phyloP scores from a whole-genome alignment of 2,113 vertebrate genomes.

The Psephotus haematonotus region DNA sequence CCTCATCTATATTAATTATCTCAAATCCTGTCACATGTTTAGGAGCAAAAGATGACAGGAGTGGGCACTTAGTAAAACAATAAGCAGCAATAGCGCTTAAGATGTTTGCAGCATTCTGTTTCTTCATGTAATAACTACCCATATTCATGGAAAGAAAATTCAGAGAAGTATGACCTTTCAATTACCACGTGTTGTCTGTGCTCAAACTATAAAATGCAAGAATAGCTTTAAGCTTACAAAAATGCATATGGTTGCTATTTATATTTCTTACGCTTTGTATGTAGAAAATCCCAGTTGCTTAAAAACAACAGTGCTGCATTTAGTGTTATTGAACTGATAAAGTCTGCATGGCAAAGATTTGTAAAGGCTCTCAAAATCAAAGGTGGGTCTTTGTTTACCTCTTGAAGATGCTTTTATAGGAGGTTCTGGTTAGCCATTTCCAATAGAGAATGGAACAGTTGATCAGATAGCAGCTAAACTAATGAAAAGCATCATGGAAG shows the following conservation, averaged over 20 bases:
- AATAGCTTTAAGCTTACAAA: not conserved
- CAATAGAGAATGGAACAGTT: conserved; percentile 74
- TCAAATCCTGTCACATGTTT: not conserved
- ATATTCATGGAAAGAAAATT: not conserved
- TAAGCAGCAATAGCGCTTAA: not conserved
- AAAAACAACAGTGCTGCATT: not conserved
- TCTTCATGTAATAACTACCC: not conserved
- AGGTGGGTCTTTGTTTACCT: conserved; percentile 70
- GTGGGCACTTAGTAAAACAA: not conserved
- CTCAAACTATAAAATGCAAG: not conserved
- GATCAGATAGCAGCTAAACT: conserved; percentile 92
- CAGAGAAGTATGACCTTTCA: conserved; percentile 4
- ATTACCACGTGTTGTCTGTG: not conserved
- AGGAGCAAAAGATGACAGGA: not conserved
- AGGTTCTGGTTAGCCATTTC: conserved; percentile 68
- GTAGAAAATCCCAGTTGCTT: not conserved
- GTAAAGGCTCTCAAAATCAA: conserved; percentile 23
- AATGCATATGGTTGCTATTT: not conserved
- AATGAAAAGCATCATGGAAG: conserved; percentile 92
- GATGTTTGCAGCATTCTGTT: not conserved
- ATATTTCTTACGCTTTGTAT: not conserved
- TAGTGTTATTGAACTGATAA: conserved; percentile 24
- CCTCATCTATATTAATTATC: not conserved
- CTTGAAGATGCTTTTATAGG: conserved; percentile 56
- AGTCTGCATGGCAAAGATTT: conserved; percentile 16